Evolutionary conservation across 2,888 invertebrate genomes (phyloP).

Genomic region (Metallyticus violacea): DNA sequence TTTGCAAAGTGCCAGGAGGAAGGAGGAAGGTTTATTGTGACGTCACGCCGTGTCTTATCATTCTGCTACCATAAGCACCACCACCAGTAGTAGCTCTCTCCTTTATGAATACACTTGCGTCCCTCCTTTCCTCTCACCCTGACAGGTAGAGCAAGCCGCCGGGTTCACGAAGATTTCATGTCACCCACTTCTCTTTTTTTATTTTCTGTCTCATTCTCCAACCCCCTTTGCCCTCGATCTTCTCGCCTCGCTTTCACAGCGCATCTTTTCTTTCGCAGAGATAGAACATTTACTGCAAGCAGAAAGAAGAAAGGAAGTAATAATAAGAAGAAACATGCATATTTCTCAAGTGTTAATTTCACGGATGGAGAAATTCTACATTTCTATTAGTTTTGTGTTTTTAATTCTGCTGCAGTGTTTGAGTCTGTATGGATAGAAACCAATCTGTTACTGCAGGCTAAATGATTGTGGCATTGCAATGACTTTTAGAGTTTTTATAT

Average conservation of each 20-base stretch:
- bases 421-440: too few relatives aligned
- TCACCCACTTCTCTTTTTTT: background rate
- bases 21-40: background rate
- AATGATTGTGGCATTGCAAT: too few relatives aligned
- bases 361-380: background rate
- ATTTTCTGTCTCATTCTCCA: background rate
- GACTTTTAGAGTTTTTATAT: too few relatives aligned
- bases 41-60: conserved; percentile 8
- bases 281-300: background rate
- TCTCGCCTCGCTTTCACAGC: background rate
- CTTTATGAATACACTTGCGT: background rate
- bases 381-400: too few relatives aligned
- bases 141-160: background rate
- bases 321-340: background rate
- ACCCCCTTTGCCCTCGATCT: too few relatives aligned
- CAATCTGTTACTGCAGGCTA: too few relatives aligned
- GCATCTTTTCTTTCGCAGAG: background rate
- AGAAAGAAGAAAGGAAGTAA: background rate
- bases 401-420: too few relatives aligned
- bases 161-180: background rate
- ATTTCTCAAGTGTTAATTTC: background rate
- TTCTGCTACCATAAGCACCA: background rate
- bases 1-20: background rate
- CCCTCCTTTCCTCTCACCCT: background rate
- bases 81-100: background rate